Conservation (phyloP, 2,113 vertebrate species). For the Macroglossus sobrinus region DNA sequence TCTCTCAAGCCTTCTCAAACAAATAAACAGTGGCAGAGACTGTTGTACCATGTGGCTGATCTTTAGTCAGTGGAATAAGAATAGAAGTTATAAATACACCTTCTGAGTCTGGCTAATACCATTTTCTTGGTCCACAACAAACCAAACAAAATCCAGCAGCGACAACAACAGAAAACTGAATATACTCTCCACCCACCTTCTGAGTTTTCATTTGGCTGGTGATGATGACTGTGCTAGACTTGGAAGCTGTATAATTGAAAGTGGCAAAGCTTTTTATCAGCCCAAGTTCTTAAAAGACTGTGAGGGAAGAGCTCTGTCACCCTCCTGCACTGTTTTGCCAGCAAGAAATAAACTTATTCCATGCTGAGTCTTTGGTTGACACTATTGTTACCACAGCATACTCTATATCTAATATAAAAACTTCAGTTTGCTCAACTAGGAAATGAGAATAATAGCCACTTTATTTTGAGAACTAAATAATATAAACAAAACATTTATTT, state of each 20-base stretch:
- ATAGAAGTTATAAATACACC: not conserved
- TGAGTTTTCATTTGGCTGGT: not conserved
- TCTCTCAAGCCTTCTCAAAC: not conserved
- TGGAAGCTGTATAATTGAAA: not conserved
- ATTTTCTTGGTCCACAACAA: not conserved
- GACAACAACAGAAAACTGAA: not conserved
- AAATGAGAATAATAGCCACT: not conserved
- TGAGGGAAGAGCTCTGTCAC: not conserved
- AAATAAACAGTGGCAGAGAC: not conserved
- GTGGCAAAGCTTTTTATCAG: not conserved
- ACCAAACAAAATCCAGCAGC: not conserved
- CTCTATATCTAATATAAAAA: not conserved
- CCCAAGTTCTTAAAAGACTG: not conserved
- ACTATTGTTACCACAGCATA: not conserved
- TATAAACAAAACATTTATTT: not conserved
- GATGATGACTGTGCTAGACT: not conserved
- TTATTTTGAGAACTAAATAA: not conserved
- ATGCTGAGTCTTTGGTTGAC: not conserved
- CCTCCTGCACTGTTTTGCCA: not conserved
- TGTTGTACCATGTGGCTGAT: not conserved
- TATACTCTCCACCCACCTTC: not conserved
- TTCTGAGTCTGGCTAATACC: not conserved
- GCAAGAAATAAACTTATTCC: not conserved
- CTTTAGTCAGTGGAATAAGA: not conserved
- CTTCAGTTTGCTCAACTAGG: not conserved